Conservation (phyloP, 2,113 vertebrate species). For the Gambusia holbrooki region DNA sequence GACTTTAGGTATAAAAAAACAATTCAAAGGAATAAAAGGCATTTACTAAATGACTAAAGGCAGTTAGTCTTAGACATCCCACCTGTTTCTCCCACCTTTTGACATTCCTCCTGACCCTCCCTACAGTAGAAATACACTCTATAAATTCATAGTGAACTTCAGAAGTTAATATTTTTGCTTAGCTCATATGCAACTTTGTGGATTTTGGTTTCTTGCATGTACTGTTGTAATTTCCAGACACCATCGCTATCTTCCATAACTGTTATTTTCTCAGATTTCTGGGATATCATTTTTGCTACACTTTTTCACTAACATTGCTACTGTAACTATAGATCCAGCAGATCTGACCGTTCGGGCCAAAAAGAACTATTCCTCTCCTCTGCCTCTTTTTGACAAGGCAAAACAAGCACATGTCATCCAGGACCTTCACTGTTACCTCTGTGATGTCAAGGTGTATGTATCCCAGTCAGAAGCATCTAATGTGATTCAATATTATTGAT, state of each 20-base stretch:
- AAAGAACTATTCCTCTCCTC: conserved; percentile 68
- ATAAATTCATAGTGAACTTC: no score
- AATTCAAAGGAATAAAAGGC: no score
- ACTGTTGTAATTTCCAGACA: background rate
- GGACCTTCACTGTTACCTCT: conserved; percentile 80
- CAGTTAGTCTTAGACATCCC: no score
- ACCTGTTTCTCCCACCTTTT: no score
- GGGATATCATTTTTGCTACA: conserved; percentile 68
- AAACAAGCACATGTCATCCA: conserved; percentile 80
- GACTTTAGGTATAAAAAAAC: background rate
- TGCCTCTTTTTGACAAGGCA: conserved; percentile 76
- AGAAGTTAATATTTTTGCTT: no score
- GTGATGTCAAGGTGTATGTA: conserved; percentile 80
- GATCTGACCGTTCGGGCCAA: conserved; percentile 72
- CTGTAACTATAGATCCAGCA: conserved; percentile 77
- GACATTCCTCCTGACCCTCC: no score
- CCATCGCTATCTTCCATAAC: conserved; percentile 68
- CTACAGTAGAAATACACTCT: no score
- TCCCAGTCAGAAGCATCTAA: background rate
- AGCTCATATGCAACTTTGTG: no score
- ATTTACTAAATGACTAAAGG: no score
- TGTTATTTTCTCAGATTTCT: conserved; percentile 56
- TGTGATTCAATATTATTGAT: background rate
- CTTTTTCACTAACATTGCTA: conserved; percentile 69
- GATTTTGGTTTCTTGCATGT: background rate